phyloP scores from a whole-genome alignment of 2,888 invertebrate genomes.

The Diadromus collaris region DNA sequence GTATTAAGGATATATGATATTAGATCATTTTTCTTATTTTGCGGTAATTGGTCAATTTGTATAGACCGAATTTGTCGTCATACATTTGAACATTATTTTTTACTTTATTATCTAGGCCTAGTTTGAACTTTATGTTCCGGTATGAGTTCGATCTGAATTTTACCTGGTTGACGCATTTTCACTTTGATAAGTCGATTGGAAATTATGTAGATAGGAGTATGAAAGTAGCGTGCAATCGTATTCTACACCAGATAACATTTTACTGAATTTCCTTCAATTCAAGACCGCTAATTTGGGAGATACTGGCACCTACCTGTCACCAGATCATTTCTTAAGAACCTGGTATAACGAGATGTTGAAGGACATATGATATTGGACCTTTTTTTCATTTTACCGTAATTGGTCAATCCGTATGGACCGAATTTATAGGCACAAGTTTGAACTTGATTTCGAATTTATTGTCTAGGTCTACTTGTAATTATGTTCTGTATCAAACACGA shows the following conservation, averaged over 20 bases:
- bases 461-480: neutral
- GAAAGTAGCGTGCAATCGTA: neutral
- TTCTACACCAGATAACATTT: neutral
- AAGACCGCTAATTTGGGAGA: neutral
- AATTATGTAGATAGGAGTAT: neutral
- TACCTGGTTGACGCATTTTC: no score
- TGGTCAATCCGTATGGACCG: no score
- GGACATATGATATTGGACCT: neutral
- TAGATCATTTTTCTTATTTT: neutral
- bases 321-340: neutral
- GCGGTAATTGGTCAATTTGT: no score
- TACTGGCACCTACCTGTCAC: neutral
- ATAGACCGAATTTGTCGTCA: no score
- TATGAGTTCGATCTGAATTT: no score
- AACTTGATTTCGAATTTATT: neutral
- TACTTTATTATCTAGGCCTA: neutral
- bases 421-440: neutral
- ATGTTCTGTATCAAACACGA: neutral
- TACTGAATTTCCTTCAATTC: neutral
- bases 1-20: neutral
- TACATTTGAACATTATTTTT: neutral
- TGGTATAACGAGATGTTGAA: neutral
- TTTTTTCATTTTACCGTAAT: no score
- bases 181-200: no score
- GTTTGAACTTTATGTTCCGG: neutral